These are phyloP conservation scores for Rhabdornis inornatus DNA, from an alignment of 2,113 vertebrate genomes.

Conservation along the genomic window DNA sequence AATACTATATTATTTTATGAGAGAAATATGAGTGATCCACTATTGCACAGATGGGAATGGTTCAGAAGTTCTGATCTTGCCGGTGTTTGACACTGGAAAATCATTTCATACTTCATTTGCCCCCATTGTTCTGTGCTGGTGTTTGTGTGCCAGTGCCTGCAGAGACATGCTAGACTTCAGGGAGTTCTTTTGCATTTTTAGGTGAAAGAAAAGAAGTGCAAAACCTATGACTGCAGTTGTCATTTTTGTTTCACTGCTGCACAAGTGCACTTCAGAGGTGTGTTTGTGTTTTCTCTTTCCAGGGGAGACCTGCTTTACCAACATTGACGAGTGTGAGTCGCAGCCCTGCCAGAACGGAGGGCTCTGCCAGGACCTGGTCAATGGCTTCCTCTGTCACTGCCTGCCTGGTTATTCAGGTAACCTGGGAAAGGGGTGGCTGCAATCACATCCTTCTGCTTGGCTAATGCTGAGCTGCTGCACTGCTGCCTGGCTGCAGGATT, in stretches of 20 bases:
- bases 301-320: slow-evolving; percentile 85
- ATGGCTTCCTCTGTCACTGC: slow-evolving; percentile 84
- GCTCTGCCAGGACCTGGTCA: slow-evolving; percentile 80
- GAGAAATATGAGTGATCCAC: not conserved
- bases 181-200: not conserved
- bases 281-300: not conserved
- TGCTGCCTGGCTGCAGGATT: not conserved
- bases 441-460: not conserved
- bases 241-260: not conserved
- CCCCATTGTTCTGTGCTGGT: not conserved
- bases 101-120: not conserved
- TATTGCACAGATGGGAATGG: not conserved
- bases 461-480: not conserved
- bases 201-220: not conserved
- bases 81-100: not conserved
- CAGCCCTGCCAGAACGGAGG: slow-evolving; percentile 83
- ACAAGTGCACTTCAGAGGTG: not conserved
- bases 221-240: not conserved
- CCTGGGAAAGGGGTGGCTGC: not conserved
- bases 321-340: slow-evolving; percentile 87
- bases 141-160: not conserved
- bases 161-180: not conserved
- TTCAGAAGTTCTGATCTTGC: not conserved
- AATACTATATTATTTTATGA: not conserved
- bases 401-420: slow-evolving; percentile 86